Base-by-base conservation (phyloP, 2,888 invertebrate genomes). In the Tuta absoluta region DNA sequence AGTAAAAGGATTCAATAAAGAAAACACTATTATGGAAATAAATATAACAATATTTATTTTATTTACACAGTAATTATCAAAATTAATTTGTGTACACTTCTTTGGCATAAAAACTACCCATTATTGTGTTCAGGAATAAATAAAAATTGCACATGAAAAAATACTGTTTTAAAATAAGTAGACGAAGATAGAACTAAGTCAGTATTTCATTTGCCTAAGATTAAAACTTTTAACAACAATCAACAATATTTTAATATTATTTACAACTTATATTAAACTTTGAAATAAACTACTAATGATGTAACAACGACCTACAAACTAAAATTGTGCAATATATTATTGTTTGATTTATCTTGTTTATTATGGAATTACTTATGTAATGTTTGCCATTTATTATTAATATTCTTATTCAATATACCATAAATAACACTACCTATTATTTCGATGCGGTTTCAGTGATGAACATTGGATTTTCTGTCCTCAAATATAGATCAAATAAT, bases 91-190 rank as follows among this genome's bases (percentile, higher is more conserved):
- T 86, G 86, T 85, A 87, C 86, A 88, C 78, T 79, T 89, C 90
- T 89, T 90, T 90, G 89, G 90, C 82, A 87, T 89, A 81, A 80
- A 79, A 83, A 79, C 88, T 88, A 89, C 85, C 80, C 86, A 84
- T 84, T 79, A 69, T 68, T 64, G 66, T 69, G 75, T 75, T 70
- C 69, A 75, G 73, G 67, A 72, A 68, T 66, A 75, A 71, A 78
- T 70, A 75, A 75, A 79, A 80, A 90, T 89, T 89, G 89, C 89
- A 89, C 89, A 85, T 81, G 76, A 80, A 85, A 85, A 87, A 89
- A 88, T 88, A 86, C 87, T 86, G 72, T 76, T 75, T 67, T 75
- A 74, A 72, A 71, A 69, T 53, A 53, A 23, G 51, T 53, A 73
- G 69, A 67, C 70, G 68, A 68, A 65, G 64, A 68, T 63, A 62